Evolutionary conservation across 2,797 vertebrate species (phyloP), one percentile per base, ranked within the genome.

Genomic region (Mico argentatus): DNA sequence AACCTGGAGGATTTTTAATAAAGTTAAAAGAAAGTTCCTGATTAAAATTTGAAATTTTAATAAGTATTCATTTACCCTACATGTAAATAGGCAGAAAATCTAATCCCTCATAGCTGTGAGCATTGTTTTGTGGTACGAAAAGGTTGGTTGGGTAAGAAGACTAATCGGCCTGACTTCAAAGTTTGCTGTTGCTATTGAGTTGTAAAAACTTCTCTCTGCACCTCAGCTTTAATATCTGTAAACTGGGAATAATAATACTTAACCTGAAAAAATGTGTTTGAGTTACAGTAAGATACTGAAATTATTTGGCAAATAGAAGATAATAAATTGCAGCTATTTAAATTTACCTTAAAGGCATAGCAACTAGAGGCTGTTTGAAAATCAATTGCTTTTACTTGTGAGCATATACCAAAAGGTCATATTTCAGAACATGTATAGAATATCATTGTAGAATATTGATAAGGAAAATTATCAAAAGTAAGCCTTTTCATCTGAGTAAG

Each of bases 1-100:
- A 97, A 94, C n/a, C 50, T 52, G 33, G 87, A 95, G 73, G 77
- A 36, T 48, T 86, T 91, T 95, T 92, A 59, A 85, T 91, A 80
- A 94, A 95, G 50, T 82, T 72, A 92, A 94, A 41, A 84, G 77
- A 93, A 41, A 64, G 75, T 79, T 91, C 5, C 39, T 44, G 8
- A 30, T 81, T 82, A 55, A 88, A 95, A 76, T 89, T 48, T 50
- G 10, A 36, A 79, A 11, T 91, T 90, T 96, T 67, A 59, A n/a
- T 70, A 76, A 93, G 33, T 86, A 90, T 36, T 77, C 4, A 27
- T 77, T 87, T 85, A 82, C 33, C 82, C 83, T 82, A 2, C 7
- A 20, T 36, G 20, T 41, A 24, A 90, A 80, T 15, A 64, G 22
- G 19, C 13, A 57, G 30, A 46, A 80, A 64, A 73, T 41, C 39